A percentile compares a stretch with the other conserved stretches of the same genome.
These are phyloP conservation scores for Falco cherrug DNA, from an alignment of 2,797 vertebrate species.

Conservation along the genomic window DNA sequence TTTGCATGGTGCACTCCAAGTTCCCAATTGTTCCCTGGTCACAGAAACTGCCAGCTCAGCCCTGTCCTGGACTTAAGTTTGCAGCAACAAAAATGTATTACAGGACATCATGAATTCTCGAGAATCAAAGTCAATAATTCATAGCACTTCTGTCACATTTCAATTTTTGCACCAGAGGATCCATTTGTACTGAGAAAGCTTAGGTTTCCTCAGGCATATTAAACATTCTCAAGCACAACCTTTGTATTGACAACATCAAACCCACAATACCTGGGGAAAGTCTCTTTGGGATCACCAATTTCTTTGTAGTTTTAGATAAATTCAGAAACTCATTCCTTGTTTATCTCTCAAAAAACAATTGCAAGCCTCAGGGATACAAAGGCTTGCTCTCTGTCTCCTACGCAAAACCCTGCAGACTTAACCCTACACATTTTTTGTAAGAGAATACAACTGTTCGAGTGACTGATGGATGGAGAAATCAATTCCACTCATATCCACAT, in stretches of 20 bases:
- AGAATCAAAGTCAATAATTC: not conserved
- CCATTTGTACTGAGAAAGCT: not conserved
- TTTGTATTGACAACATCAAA: not conserved
- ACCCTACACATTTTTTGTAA: not conserved
- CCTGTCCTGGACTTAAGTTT: not conserved
- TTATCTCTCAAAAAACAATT: not conserved
- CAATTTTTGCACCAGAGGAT: not conserved
- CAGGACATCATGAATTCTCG: not conserved
- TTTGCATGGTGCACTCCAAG: not conserved
- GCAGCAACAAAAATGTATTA: not conserved
- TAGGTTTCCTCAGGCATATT: accelerated
- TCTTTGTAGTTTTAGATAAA: not conserved
- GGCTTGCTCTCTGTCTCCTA: not conserved
- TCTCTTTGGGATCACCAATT: not conserved
- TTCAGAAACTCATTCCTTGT: not conserved
- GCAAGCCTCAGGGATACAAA: not conserved
- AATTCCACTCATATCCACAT: not conserved
- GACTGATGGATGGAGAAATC: not conserved
- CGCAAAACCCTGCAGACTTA: not conserved
- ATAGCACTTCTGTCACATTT: not conserved
- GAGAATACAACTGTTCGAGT: not conserved
- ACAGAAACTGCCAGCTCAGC: not conserved
- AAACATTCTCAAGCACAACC: not conserved
- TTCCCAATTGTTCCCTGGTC: not conserved
- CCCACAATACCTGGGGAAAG: not conserved